phyloP scores from a whole-genome alignment of 1,140 invertebrate species.

The Pygmarrhopalites habei region DNA sequence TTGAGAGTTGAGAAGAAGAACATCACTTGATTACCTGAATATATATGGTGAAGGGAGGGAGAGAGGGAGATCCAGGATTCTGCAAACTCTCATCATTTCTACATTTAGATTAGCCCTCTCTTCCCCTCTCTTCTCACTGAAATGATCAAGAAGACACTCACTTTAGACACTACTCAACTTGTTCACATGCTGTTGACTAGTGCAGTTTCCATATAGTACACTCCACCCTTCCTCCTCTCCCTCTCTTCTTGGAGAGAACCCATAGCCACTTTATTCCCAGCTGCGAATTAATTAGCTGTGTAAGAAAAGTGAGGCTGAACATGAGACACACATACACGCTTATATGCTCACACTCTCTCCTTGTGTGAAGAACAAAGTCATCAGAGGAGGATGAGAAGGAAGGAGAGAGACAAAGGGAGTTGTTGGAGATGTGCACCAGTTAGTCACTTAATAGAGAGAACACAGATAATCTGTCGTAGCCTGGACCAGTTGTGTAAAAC shows the following conservation, averaged over 20 bases:
- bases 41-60: too few species aligned
- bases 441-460: slow-evolving; percentile 32
- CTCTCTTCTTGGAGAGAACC: neutral
- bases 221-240: neutral
- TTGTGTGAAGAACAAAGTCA: neutral
- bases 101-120: too few species aligned
- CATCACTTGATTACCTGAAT: too few species aligned
- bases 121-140: too few species aligned
- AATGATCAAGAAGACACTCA: neutral
- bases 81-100: too few species aligned
- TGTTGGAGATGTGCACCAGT: slow-evolving; percentile 16
- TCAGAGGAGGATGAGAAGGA: neutral
- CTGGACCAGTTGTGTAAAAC: slow-evolving; percentile 29
- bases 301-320: neutral
- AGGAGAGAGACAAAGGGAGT: slow-evolving; percentile 6
- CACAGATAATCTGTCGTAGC: slow-evolving; percentile 24
- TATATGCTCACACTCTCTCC: neutral
- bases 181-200: neutral
- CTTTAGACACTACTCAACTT: neutral
- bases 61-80: too few species aligned
- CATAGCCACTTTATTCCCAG: neutral
- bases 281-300: slow-evolving; percentile 10
- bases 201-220: neutral
- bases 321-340: neutral
- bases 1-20: too few species aligned